Percentiles rank a stretch among this genome's conserved stretches.
Conservation (phyloP, 2,797 vertebrate species). For the Natrix natrix region DNA sequence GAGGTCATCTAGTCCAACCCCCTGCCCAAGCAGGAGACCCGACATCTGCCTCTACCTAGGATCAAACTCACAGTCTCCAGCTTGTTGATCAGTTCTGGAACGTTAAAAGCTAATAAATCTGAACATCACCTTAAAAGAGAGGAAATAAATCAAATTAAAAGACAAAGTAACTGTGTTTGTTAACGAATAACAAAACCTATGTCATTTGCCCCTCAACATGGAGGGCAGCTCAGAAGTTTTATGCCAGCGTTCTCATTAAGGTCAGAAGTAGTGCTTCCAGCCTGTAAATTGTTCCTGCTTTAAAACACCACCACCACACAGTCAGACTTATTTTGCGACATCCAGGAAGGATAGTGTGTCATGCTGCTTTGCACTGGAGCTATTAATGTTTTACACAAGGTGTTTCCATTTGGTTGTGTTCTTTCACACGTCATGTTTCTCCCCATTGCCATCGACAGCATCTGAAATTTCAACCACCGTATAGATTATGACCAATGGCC, state of each 20-base stretch:
- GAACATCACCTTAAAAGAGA: no score
- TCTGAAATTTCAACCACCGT: constrained; percentile 37
- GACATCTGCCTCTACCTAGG: no score
- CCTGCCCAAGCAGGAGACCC: no score
- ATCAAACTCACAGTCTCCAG: no score
- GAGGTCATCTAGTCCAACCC: no score
- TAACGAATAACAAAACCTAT: no score
- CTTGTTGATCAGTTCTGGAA: no score
- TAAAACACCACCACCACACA: background rate
- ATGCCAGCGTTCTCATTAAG: background rate
- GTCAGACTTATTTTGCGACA: background rate
- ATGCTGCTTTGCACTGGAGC: constrained; percentile 8
- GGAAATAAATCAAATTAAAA: no score
- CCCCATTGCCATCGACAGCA: constrained; percentile 6
- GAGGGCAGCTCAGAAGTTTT: background rate
- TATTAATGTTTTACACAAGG: constrained; percentile 24
- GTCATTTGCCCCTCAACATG: background rate
- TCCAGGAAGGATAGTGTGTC: background rate
- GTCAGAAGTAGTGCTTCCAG: background rate
- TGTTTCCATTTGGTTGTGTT: constrained; percentile 42
- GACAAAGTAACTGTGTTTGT: no score
- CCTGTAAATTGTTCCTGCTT: background rate
- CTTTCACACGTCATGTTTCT: constrained; percentile 34
- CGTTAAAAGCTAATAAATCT: no score
- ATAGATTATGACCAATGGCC: constrained; percentile 17